These are phyloP conservation scores for Parochlus steinenii DNA, from an alignment of 2,888 invertebrate genomes.

Conservation along the genomic window DNA sequence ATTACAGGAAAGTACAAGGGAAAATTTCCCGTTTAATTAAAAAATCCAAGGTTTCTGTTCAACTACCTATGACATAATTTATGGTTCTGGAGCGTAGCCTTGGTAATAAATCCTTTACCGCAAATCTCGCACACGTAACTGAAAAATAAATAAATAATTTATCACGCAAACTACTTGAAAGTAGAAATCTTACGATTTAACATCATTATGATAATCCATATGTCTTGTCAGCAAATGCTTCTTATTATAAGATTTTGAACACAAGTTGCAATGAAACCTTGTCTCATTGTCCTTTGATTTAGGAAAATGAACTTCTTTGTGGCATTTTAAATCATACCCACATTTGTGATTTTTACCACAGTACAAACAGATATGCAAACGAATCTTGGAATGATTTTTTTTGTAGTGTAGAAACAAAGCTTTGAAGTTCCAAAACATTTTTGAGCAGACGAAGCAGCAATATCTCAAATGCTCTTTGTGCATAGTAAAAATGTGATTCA, in stretches of 20 bases:
- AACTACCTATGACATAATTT: constrained; percentile 1
- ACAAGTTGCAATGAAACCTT: not conserved
- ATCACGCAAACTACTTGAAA: not conserved
- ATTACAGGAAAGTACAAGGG: too few species aligned
- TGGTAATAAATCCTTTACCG: not conserved
- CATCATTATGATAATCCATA: constrained; percentile 5
- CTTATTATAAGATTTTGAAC: constrained; percentile 2
- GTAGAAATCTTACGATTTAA: not conserved
- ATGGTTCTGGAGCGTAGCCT: constrained; percentile 4
- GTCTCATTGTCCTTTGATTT: not conserved
- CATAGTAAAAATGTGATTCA: constrained; percentile 20
- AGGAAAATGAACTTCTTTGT: not conserved
- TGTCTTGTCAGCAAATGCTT: constrained; percentile 1
- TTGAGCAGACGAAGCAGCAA: constrained; percentile 15
- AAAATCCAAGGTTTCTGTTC: too few species aligned
- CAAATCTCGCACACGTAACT: constrained; percentile 2
- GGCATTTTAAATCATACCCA: constrained; percentile 3
- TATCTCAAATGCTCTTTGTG: constrained; percentile 18
- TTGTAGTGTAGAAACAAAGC: constrained; percentile 8
- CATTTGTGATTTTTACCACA: constrained; percentile 11
- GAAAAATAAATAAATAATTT: too few species aligned
- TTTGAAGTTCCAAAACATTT: constrained; percentile 9
- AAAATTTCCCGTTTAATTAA: too few species aligned
- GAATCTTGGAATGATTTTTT: constrained; percentile 2
- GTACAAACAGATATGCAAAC: constrained; percentile 8